Evolutionary conservation across 2,113 vertebrate genomes (phyloP), one percentile per base, ranked within the genome.

Genomic region (Tinamus guttatus): DNA sequence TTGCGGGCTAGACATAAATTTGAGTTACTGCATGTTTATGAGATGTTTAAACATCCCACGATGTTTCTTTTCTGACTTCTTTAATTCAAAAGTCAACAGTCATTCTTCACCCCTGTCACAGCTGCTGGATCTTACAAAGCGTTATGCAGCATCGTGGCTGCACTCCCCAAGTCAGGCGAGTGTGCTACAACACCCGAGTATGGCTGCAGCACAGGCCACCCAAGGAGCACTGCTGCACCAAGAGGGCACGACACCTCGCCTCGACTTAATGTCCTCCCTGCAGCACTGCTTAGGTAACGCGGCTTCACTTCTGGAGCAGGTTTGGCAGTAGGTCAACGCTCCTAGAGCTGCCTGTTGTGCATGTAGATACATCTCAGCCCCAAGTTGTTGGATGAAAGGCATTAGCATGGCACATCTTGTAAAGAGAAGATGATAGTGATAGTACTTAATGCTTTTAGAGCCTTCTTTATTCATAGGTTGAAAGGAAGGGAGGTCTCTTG

Each of bases 331-430:
- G 34, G 30, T 62, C 32, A 45, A 28, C 58, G 64, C 82, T n/a
- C 20, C 20, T 54, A 81, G 27, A 28, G 21, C 12, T 47, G 45
- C 19, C n/a, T 78, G 1, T 2, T 24, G 12, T 25, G 27, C 16
- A 34, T 0, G 0, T 28, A 51, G 64, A 47, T 36, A 1, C 4
- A 18, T 16, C 51, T 84, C 65, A 68, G 45, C 34, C 22, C 34
- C 24, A 13, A 25, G 34, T 13, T 36, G 60, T 25, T 36, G 34
- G 21, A 63, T 34, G 34, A 38, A 36, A 38, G 34, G 60, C 60
- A 63, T 36, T 36, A 36, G n/a, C 34, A 36, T 62, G 60, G 34
- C 34, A 63, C 60, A 24, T 36, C 60, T 25, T 17, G 22, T 62
- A 36, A 25, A 38, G 38, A 24, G 60, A 32, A 22, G 24, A 63